Percentiles rank a stretch among this genome's conserved stretches.
phyloP scores from a whole-genome alignment of 2,797 vertebrate genomes.

The Diglossa cyanea region DNA sequence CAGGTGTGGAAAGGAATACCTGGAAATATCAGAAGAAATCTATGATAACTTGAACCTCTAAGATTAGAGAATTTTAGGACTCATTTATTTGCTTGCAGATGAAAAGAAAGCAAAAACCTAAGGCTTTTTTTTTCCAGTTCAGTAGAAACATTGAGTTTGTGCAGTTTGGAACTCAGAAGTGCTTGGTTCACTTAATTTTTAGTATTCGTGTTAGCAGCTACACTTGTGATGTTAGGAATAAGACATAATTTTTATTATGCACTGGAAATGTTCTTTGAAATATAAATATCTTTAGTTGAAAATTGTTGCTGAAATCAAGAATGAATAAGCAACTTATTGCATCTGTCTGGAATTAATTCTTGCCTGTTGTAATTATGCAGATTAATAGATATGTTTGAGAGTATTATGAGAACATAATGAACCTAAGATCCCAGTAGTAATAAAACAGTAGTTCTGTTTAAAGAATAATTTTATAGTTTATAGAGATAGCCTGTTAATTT shows the following conservation, averaged over 20 bases:
- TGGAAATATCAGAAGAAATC: background rate
- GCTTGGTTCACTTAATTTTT: background rate
- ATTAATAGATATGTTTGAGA: slow-evolving; percentile 31
- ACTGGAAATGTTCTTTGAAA: background rate
- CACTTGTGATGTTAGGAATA: background rate
- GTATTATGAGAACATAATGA: slow-evolving; percentile 50
- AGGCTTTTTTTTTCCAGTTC: background rate
- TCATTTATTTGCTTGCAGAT: background rate
- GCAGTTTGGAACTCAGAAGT: background rate
- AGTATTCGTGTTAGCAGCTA: background rate
- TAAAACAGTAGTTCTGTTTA: slow-evolving; percentile 32
- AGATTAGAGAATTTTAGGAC: background rate
- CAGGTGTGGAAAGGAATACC: background rate
- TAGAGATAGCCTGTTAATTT: slow-evolving; percentile 41
- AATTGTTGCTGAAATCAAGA: slow-evolving; percentile 5
- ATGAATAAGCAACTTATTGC: background rate
- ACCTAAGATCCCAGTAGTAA: slow-evolving; percentile 28
- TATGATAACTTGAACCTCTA: background rate
- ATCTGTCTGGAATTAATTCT: slow-evolving; percentile 38
- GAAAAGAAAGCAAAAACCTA: background rate
- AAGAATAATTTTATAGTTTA: slow-evolving; percentile 27
- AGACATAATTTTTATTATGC: background rate
- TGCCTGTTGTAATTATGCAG: slow-evolving; percentile 31
- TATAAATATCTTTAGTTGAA: background rate
- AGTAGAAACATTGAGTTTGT: background rate